Conservation (phyloP, 1,140 invertebrate genomes). For the Musca domestica region DNA sequence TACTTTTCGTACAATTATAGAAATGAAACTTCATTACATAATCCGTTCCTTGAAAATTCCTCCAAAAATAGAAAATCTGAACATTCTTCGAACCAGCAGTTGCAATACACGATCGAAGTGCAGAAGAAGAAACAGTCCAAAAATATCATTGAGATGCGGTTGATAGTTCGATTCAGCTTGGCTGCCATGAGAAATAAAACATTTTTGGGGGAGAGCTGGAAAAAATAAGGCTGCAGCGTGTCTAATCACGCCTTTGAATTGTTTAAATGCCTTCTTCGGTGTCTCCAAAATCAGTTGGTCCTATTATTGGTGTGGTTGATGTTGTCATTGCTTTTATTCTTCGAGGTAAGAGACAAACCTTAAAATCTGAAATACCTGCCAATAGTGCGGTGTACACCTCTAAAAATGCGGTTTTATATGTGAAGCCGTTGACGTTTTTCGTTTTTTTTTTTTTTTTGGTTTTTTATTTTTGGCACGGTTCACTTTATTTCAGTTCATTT, state of each 20-base stretch:
- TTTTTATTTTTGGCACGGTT: neutral
- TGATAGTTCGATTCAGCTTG: neutral
- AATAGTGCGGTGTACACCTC: neutral
- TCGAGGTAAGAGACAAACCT: neutral
- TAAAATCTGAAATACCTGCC: neutral
- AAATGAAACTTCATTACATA: too few species aligned
- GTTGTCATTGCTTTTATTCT: neutral
- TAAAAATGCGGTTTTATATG: conserved; percentile 3
- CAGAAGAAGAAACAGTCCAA: too few species aligned
- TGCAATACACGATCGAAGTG: too few species aligned
- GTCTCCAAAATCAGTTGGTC: neutral
- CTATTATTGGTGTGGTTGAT: neutral
- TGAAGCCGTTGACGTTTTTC: neutral
- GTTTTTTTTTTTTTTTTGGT: neutral
- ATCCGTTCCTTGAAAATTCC: too few species aligned
- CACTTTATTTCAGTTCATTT: conserved; percentile 8
- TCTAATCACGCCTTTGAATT: conserved; percentile 22
- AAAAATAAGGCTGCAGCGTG: neutral
- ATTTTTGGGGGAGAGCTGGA: neutral
- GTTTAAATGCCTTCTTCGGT: conserved; percentile 13
- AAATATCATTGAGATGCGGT: too few species aligned
- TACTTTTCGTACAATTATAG: too few species aligned
- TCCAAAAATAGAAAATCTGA: too few species aligned
- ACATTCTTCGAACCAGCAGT: too few species aligned
- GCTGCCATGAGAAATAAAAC: conserved; percentile 12